Percentiles rank a stretch among this genome's conserved stretches.
These are phyloP conservation scores for Pseudorectes ferrugineus DNA, from an alignment of 2,113 vertebrate genomes.

Conservation along the genomic window DNA sequence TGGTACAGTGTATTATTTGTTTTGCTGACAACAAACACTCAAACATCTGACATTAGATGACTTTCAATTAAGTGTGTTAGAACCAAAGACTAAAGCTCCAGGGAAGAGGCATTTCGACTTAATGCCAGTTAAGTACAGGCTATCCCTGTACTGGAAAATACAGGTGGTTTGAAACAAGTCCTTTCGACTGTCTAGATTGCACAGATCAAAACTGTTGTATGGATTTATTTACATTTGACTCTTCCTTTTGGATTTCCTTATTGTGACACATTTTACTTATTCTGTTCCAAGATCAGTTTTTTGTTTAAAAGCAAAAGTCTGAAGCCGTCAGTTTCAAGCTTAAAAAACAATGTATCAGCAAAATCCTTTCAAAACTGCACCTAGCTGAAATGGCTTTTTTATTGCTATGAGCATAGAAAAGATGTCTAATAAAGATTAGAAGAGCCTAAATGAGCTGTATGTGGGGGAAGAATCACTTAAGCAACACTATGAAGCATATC, in stretches of 20 bases:
- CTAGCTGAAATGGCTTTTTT: neutral
- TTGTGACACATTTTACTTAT: neutral
- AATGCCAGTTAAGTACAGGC: neutral
- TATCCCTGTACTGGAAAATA: neutral
- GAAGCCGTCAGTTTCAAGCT: neutral
- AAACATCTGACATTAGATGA: slow-evolving; percentile 60
- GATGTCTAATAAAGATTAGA: neutral
- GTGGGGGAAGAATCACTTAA: neutral
- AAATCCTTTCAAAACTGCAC: neutral
- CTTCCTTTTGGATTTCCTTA: neutral
- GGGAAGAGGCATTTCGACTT: slow-evolving; percentile 41
- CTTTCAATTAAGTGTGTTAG: slow-evolving; percentile 63
- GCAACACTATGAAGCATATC: neutral
- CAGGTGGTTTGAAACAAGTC: neutral
- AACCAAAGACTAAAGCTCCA: slow-evolving; percentile 40
- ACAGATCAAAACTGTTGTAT: neutral
- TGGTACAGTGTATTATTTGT: slow-evolving; percentile 23
- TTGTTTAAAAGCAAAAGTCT: neutral
- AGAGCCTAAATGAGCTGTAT: neutral
- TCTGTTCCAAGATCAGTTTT: neutral
- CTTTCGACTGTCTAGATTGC: neutral
- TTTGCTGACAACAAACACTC: slow-evolving; percentile 61
- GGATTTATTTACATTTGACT: neutral
- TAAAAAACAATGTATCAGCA: neutral
- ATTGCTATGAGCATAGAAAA: neutral